Evolutionary conservation across 37 sponge, comb jelly and placozoan genomes (phyloP).

Genomic region (Cliona cf. orientalis): DNA sequence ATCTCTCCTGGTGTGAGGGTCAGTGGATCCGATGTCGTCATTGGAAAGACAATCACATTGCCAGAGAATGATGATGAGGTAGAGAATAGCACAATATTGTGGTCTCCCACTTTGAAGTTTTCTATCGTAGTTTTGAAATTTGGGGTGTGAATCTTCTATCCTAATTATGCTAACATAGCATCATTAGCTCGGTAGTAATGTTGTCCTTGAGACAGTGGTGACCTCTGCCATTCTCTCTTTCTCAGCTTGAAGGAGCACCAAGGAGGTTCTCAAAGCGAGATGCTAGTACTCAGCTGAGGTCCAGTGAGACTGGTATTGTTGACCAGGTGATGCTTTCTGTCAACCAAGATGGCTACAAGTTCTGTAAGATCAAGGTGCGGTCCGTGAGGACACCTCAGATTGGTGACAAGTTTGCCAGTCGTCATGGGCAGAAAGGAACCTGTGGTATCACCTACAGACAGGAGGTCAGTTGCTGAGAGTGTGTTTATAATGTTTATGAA

Average conservation of each 20-base stretch:
- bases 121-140: background rate
- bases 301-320: constrained; percentile 96
- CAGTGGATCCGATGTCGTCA: constrained; percentile 97
- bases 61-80: constrained; percentile 96
- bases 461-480: constrained; percentile 81
- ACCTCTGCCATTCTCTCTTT: background rate
- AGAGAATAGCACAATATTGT: too few relatives aligned
- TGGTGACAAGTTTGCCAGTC: constrained; percentile 99
- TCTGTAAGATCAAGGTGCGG: constrained; percentile 96
- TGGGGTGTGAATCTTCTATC: background rate
- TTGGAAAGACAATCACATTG: constrained; percentile 97
- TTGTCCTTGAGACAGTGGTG: background rate
- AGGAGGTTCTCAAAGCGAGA: constrained; percentile 91
- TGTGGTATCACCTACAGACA: constrained; percentile 97
- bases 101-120: background rate
- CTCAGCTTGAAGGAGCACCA: constrained; percentile 83
- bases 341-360: constrained; percentile 98
- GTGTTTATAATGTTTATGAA: background rate
- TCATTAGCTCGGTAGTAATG: background rate
- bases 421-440: constrained; percentile 99
- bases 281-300: constrained; percentile 92
- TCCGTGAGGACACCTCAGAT: constrained; percentile 97
- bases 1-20: constrained; percentile 97
- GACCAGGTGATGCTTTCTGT: constrained; percentile 99
- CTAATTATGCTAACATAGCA: background rate